Conservation (phyloP, 2,113 vertebrate species). For the Ictalurus punctatus region DNA sequence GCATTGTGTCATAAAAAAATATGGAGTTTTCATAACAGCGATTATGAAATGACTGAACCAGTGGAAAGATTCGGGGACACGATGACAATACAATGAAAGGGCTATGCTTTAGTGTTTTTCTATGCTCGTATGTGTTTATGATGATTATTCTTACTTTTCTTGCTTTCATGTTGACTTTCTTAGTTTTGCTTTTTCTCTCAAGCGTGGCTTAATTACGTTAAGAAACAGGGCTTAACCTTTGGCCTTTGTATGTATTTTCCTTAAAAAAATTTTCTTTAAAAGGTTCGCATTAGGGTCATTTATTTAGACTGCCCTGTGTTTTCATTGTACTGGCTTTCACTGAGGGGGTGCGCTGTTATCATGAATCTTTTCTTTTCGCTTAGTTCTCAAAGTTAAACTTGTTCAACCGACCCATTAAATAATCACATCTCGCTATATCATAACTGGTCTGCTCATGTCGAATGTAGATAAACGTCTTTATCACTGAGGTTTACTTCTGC, state of each 20-base stretch:
- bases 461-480: neutral
- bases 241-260: neutral
- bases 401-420: neutral
- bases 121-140: neutral
- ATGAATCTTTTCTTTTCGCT: neutral
- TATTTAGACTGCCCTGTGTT: slow-evolving; percentile 36
- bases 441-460: neutral
- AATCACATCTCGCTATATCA: neutral
- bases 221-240: slow-evolving; percentile 38
- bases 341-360: neutral
- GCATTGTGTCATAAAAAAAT: neutral
- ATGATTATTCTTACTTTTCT: neutral
- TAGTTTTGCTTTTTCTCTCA: neutral
- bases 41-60: neutral
- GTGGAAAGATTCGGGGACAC: neutral
- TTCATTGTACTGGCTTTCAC: slow-evolving; percentile 29
- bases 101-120: neutral
- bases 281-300: slow-evolving; percentile 12
- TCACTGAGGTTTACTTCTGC: neutral
- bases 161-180: neutral
- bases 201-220: neutral
- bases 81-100: neutral
- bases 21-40: neutral
- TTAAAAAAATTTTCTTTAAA: neutral
- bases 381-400: neutral